Evolutionary conservation across 2,113 vertebrate species (phyloP).

Genomic region (Centropristis striata): DNA sequence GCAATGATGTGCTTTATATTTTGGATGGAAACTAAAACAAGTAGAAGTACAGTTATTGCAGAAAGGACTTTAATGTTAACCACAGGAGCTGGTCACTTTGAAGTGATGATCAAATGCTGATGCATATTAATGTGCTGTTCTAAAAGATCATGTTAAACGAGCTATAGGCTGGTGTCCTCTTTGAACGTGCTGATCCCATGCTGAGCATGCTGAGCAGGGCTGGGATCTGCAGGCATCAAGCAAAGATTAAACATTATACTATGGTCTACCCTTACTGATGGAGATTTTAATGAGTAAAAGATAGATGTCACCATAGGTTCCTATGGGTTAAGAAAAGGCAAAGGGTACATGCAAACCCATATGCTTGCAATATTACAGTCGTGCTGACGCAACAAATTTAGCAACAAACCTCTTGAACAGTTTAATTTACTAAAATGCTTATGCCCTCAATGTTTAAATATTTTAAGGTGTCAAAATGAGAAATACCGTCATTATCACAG

Average conservation of each 20-base stretch:
- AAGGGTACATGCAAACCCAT: too few relatives aligned
- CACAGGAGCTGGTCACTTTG: neutral
- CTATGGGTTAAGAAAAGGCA: too few relatives aligned
- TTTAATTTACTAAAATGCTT: too few relatives aligned
- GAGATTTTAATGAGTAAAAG: too few relatives aligned
- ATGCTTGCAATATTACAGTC: too few relatives aligned
- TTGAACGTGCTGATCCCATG: neutral
- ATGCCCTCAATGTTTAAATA: too few relatives aligned
- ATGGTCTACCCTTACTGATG: neutral
- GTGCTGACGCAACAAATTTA: too few relatives aligned
- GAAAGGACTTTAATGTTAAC: neutral
- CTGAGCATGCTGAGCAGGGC: neutral
- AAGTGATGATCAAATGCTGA: neutral
- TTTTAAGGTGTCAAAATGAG: too few relatives aligned
- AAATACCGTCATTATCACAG: too few relatives aligned
- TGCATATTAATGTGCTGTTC: constrained; percentile 24
- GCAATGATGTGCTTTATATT: constrained; percentile 12
- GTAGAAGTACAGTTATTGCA: neutral
- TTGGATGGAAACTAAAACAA: constrained; percentile 1
- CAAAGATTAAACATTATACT: neutral
- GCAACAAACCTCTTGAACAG: too few relatives aligned
- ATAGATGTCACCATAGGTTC: too few relatives aligned
- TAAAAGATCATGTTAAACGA: neutral
- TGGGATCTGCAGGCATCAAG: constrained; percentile 5
- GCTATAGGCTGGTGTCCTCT: neutral